phyloP scores from a whole-genome alignment of 2,888 invertebrate genomes.

The Syrista parreyssii region DNA sequence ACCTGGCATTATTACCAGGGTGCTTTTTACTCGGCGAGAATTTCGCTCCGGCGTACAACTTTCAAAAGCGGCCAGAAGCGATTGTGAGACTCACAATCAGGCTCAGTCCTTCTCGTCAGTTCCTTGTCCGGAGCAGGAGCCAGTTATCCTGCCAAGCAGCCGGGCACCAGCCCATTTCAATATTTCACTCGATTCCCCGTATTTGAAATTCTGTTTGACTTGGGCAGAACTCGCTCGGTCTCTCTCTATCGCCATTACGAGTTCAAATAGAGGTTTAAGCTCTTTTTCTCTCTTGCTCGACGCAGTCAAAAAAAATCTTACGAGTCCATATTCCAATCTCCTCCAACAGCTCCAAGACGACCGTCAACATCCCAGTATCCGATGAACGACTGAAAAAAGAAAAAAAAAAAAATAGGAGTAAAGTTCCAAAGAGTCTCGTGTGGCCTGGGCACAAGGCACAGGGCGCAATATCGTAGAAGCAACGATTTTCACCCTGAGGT shows the following conservation, averaged over 20 bases:
- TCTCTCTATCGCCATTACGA: background rate
- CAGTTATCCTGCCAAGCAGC: background rate
- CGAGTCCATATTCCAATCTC: background rate
- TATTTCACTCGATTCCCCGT: background rate
- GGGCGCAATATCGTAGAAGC: constrained; percentile 36
- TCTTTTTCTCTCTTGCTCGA: background rate
- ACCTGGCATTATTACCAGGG: background rate
- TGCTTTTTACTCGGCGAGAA: background rate
- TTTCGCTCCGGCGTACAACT: background rate
- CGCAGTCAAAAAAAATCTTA: background rate
- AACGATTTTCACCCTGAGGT: constrained; percentile 36
- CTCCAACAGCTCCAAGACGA: background rate
- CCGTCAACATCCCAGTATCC: background rate
- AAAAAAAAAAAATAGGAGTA: background rate
- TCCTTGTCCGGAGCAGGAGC: background rate
- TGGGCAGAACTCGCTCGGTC: constrained; percentile 1
- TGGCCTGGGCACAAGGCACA: background rate
- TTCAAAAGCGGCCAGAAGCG: background rate
- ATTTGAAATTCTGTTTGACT: constrained; percentile 9
- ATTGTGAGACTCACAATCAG: background rate
- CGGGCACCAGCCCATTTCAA: background rate
- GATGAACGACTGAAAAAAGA: background rate
- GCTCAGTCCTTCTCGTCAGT: background rate
- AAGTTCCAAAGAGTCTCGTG: background rate
- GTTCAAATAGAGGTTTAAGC: background rate